Evolutionary conservation across 1,140 invertebrate genomes (phyloP).

Genomic region (Carcinoscorpius rotundicauda): DNA sequence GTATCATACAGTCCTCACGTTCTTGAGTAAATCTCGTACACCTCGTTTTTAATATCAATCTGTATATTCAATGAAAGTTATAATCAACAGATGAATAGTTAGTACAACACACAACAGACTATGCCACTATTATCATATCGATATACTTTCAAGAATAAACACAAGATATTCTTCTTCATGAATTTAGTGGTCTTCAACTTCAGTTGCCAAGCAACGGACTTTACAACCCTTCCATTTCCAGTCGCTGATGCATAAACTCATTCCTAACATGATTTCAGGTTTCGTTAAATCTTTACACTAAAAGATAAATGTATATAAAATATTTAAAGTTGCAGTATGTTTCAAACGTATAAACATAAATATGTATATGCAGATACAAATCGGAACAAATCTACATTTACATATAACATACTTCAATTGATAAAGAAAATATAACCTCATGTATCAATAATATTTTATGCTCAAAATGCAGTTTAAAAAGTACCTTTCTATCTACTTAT

Average conservation of each 20-base stretch:
- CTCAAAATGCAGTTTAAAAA: neutral
- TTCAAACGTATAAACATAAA: neutral
- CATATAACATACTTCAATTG: neutral
- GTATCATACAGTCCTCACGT: no score
- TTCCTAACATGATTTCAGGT: conserved; percentile 65
- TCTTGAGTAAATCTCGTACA: no score
- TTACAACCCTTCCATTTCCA: conserved; percentile 26
- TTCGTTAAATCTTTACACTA: conserved; percentile 56
- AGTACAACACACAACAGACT: no score
- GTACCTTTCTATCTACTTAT: neutral
- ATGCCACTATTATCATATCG: no score
- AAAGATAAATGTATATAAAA: conserved; percentile 17
- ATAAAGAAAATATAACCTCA: neutral
- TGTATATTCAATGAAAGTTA: no score
- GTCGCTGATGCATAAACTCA: conserved; percentile 32
- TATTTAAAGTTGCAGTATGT: neutral
- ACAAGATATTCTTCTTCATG: no score
- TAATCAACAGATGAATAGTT: no score
- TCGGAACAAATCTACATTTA: neutral
- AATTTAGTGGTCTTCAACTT: no score
- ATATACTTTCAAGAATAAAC: no score
- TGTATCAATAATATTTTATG: neutral
- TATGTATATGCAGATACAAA: neutral
- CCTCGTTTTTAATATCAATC: no score
- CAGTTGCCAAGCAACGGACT: conserved; percentile 1